These are phyloP conservation scores for Brachyhypopomus gauderio DNA, from an alignment of 2,113 vertebrate genomes.

Conservation along the genomic window DNA sequence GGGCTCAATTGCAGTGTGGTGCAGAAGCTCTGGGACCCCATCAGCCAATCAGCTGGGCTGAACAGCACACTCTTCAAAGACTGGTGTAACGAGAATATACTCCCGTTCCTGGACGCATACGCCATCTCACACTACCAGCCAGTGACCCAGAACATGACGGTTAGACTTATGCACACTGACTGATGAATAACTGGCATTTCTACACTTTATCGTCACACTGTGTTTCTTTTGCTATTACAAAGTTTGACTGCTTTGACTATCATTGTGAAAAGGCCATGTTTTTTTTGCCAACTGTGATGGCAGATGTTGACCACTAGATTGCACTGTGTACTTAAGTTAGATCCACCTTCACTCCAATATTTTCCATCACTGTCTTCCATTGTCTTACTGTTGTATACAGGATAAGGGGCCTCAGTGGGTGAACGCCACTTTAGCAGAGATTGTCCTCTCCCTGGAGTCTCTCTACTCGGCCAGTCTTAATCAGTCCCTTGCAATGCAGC, in stretches of 20 bases:
- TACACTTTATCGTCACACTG: too few relatives aligned
- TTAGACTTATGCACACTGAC: slow-evolving; percentile 54
- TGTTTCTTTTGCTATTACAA: too few relatives aligned
- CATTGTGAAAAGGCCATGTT: too few relatives aligned
- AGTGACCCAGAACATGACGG: slow-evolving; percentile 55
- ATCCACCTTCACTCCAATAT: neutral
- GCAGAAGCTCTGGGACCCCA: slow-evolving; percentile 61
- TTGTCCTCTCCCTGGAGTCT: slow-evolving; percentile 57
- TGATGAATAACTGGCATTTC: neutral
- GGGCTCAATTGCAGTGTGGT: slow-evolving; percentile 63
- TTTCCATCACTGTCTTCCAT: neutral
- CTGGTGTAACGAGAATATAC: slow-evolving; percentile 69
- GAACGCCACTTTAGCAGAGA: slow-evolving; percentile 59
- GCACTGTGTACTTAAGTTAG: slow-evolving; percentile 62
- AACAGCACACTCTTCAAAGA: slow-evolving; percentile 42
- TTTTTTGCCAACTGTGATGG: neutral
- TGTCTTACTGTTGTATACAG: slow-evolving; percentile 57
- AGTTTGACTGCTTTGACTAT: too few relatives aligned
- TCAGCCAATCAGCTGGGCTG: slow-evolving; percentile 55
- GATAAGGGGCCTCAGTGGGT: slow-evolving; percentile 52
- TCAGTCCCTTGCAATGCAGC: slow-evolving; percentile 38
- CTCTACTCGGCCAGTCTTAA: slow-evolving; percentile 62
- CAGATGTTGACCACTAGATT: slow-evolving; percentile 62
- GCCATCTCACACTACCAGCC: neutral
- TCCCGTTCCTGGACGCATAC: slow-evolving; percentile 57